Percentiles rank a stretch among this genome's conserved stretches.
These are phyloP conservation scores for Sinhomidia bicolor DNA, from an alignment of 2,888 invertebrate genomes.

Conservation along the genomic window DNA sequence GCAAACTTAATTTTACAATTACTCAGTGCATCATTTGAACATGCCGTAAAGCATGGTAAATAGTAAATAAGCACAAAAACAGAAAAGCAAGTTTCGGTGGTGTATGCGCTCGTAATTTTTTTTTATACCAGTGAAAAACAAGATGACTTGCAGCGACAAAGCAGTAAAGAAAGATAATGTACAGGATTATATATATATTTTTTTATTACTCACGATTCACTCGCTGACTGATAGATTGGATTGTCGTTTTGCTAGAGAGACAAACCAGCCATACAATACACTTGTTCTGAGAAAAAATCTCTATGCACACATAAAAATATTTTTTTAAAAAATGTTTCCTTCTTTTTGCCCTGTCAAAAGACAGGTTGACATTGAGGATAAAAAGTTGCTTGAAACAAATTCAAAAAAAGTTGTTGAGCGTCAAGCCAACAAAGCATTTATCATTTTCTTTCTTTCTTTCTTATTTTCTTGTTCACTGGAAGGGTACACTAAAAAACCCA, in stretches of 20 bases:
- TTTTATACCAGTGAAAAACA: neutral
- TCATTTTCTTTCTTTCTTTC: too few species aligned
- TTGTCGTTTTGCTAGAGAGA: neutral
- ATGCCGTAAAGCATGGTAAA: too few species aligned
- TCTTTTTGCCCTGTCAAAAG: neutral
- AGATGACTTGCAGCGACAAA: too few species aligned
- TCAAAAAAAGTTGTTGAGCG: neutral
- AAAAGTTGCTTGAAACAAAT: constrained; percentile 12
- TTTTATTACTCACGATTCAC: constrained; percentile 11
- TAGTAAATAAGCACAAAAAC: too few species aligned
- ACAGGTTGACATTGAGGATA: constrained; percentile 42
- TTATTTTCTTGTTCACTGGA: neutral
- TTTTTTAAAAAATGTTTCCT: neutral
- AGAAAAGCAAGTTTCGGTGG: too few species aligned
- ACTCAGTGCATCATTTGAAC: too few species aligned
- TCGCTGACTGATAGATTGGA: constrained; percentile 5
- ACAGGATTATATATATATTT: neutral
- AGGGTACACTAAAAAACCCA: neutral
- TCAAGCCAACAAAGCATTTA: neutral
- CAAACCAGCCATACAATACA: neutral
- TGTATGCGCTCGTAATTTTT: too few species aligned
- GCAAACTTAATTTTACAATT: too few species aligned
- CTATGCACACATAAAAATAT: neutral
- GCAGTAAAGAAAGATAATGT: neutral
- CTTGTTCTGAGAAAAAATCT: neutral